Evolutionary conservation across 2,888 invertebrate species (phyloP), one percentile per base, ranked within the genome.

Genomic region (Platycnemis pennipes): DNA sequence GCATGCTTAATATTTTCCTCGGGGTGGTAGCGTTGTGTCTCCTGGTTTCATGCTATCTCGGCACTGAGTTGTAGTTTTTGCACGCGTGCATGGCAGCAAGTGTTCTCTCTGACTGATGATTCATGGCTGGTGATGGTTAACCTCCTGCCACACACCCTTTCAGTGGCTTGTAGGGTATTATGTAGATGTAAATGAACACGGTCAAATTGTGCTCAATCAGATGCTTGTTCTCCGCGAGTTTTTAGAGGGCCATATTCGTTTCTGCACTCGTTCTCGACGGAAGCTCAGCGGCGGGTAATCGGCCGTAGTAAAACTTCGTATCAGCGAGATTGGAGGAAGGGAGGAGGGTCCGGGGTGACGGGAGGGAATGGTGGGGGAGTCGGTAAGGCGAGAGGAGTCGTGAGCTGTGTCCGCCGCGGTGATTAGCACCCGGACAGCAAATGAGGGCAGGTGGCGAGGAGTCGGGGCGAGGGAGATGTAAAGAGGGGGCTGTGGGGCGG

Each of bases 391-490:
- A 11, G 88, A 26, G 49, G 49, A 22, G 49, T 19, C 42, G 89
- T 53, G 89, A 53, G 31, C 49, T 46, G 22, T 22, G 46, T 86
- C 46, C 49, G 37, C 37, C 37, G 89, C 22, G 56, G 89, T 22
- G 88, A n/a, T 49, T 49, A 49, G 49, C 88, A 53, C 88, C 88
- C 88, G 88, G 88, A 53, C 88, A 31, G 49, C 37, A 49, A 42
- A 89, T 56, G 53, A 56, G 42, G 89, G 89, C 53, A 53, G 56
- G 56, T 42, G 88, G 88, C 42, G 42, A 31, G 88, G 26, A 22
- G 88, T 49, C 44, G 7, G 2, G n/a, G 88, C 11, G 53, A 53
- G 37, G 53, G 37, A n/a, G 89, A 31, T 46, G 88, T 45, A 31
- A 42, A 11, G 42, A 37, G 88, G 42, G 13, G 46, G 88, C 7